Percentiles rank a stretch among this genome's conserved stretches.
Evolutionary conservation across 2,113 vertebrate genomes (phyloP).

Genomic region (Hydrolagus affinis): DNA sequence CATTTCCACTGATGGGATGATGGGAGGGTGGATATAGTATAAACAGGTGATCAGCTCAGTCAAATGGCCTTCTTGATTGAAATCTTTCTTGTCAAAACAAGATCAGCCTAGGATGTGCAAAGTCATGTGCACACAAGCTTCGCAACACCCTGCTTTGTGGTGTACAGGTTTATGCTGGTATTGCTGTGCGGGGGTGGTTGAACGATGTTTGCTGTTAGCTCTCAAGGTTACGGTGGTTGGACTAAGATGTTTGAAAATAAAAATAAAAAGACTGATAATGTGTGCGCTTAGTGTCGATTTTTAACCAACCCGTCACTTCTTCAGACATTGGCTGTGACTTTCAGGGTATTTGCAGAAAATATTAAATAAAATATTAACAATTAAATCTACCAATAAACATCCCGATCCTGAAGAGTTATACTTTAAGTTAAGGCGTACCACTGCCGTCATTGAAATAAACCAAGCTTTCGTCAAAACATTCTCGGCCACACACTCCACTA

Average conservation of each 20-base stretch:
- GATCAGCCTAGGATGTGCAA: background rate
- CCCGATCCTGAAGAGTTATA: no score
- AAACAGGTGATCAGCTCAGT: no score
- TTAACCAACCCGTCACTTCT: background rate
- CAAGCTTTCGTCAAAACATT: no score
- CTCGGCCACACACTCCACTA: no score
- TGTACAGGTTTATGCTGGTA: background rate
- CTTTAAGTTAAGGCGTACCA: no score
- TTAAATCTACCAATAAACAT: background rate
- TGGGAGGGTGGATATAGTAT: no score
- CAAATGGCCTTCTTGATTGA: no score
- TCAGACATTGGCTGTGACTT: background rate
- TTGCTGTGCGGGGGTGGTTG: background rate
- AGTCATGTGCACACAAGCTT: background rate
- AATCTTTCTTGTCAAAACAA: background rate
- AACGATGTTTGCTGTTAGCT: background rate
- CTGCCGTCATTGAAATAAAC: no score
- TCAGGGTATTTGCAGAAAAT: background rate
- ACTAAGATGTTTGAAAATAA: background rate
- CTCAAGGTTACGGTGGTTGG: background rate
- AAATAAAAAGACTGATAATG: background rate
- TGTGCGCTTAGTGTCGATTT: background rate
- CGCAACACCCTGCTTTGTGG: background rate
- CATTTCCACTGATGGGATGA: no score
- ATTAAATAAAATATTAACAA: background rate